Evolutionary conservation across 2,797 vertebrate species (phyloP).

Genomic region (Sardinella longiceps): DNA sequence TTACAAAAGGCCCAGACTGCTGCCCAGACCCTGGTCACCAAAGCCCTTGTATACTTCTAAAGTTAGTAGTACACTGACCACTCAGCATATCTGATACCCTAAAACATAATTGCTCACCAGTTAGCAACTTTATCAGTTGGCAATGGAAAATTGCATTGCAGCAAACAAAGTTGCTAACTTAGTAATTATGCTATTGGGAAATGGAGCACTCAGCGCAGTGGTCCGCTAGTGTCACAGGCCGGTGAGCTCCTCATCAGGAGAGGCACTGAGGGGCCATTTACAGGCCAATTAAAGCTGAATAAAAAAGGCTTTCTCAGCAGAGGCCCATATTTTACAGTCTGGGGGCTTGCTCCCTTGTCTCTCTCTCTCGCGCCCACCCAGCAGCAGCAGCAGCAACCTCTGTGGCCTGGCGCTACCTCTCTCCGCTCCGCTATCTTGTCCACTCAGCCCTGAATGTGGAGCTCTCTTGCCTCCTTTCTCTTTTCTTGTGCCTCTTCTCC

Average conservation of each 20-base stretch:
- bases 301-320: constrained; percentile 61
- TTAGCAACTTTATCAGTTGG: no score
- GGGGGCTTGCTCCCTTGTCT: constrained; percentile 52
- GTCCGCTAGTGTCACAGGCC: constrained; percentile 53
- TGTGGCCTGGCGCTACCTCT: background rate
- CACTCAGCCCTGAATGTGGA: constrained; percentile 26
- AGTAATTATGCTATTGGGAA: no score
- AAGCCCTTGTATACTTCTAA: background rate
- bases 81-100: no score
- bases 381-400: constrained; percentile 49
- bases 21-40: background rate
- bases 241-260: constrained; percentile 58
- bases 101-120: no score
- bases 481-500: background rate
- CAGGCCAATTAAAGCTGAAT: constrained; percentile 66
- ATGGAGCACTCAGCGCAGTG: background rate
- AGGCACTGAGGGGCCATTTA: constrained; percentile 61
- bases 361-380: constrained; percentile 62
- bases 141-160: no score
- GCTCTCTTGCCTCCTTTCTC: background rate
- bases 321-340: constrained; percentile 64
- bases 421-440: background rate
- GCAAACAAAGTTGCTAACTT: no score
- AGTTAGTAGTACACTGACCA: background rate
- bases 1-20: constrained; percentile 26